Evolutionary conservation across 2,797 vertebrate species (phyloP).

Genomic region (Glossophaga mutica): DNA sequence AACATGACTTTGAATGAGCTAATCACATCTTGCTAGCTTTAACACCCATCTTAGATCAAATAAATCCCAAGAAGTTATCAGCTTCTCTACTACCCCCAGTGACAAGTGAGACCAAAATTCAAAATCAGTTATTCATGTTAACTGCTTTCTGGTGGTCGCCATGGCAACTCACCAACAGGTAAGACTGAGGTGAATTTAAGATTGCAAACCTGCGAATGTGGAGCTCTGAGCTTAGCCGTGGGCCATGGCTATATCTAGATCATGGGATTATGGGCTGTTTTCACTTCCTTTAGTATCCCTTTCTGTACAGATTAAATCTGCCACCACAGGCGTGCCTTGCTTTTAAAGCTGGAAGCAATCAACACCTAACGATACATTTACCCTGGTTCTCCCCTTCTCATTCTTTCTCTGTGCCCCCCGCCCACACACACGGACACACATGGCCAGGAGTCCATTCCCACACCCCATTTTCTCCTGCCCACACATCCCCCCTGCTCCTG

Average conservation of each 20-base stretch:
- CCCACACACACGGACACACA: not conserved
- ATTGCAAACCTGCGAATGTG: not conserved
- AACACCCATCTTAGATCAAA: not conserved
- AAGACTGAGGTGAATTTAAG: not conserved
- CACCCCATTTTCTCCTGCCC: not conserved
- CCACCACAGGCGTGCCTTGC: not conserved
- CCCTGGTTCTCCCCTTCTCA: not conserved
- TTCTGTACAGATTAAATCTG: not conserved
- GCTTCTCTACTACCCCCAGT: not conserved
- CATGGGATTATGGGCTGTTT: not conserved
- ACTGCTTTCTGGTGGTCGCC: conserved; percentile 3
- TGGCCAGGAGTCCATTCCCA: not conserved
- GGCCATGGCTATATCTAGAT: not conserved
- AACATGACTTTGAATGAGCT: not conserved
- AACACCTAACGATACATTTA: not conserved
- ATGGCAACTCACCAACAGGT: conserved; percentile 31
- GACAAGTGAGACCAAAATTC: not conserved
- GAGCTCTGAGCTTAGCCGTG: not conserved
- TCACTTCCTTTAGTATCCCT: not conserved
- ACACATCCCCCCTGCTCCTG: not conserved
- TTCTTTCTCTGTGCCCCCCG: not conserved
- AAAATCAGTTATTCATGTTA: not conserved
- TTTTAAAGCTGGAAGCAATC: conserved; percentile 24
- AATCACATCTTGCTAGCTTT: not conserved
- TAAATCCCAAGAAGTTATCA: not conserved